A percentile compares a stretch with the other conserved stretches of the same genome.
These are phyloP conservation scores for Goniozus legneri DNA, from an alignment of 1,140 invertebrate genomes.

Conservation along the genomic window DNA sequence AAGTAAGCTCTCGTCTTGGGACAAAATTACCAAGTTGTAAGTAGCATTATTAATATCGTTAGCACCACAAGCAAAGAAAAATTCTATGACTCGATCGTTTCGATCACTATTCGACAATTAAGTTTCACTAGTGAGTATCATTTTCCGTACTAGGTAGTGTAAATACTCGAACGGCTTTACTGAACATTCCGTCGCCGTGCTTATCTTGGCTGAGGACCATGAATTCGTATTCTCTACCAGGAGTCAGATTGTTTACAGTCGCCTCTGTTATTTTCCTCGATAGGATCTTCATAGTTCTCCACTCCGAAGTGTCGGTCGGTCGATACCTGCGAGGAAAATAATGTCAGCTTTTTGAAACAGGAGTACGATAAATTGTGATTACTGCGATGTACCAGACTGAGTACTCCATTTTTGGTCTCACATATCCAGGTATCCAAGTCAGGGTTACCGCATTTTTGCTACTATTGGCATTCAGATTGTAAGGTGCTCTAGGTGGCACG, in stretches of 20 bases:
- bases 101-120: no score
- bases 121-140: conserved; percentile 1
- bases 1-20: no score
- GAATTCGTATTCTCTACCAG: conserved; percentile 83
- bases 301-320: conserved; percentile 67
- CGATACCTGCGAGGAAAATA: conserved; percentile 56
- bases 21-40: no score
- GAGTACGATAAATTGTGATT: neutral
- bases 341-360: neutral
- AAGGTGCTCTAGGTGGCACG: conserved; percentile 83
- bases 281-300: conserved; percentile 70
- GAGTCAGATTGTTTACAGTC: conserved; percentile 72
- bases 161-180: conserved; percentile 73
- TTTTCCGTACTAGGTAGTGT: conserved; percentile 58
- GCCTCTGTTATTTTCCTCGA: conserved; percentile 71
- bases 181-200: conserved; percentile 85
- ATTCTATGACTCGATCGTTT: no score
- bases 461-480: conserved; percentile 81
- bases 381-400: conserved; percentile 69
- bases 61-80: no score
- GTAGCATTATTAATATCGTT: no score
- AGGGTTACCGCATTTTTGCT: conserved; percentile 74
- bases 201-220: conserved; percentile 86
- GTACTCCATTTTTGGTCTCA: conserved; percentile 77
- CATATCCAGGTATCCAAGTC: conserved; percentile 82